phyloP scores from a whole-genome alignment of 2,797 vertebrate genomes.

The Xyrichtys novacula region DNA sequence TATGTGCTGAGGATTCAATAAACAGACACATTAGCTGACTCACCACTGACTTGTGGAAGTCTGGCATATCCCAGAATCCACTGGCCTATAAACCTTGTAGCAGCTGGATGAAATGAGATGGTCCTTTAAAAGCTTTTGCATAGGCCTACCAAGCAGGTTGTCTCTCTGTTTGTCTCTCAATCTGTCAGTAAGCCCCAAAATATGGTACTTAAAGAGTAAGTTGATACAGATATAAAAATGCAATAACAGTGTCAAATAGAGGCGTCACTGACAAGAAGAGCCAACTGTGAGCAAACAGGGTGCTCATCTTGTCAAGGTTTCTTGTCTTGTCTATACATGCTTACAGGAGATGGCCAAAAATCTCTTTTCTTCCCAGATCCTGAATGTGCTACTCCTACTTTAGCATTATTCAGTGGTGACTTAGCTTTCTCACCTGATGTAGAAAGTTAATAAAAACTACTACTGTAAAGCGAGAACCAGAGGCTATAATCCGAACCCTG shows the following conservation, averaged over 20 bases:
- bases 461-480: not conserved
- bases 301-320: too few species aligned
- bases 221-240: not conserved
- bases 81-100: constrained; percentile 67
- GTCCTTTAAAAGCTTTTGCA: constrained; percentile 69
- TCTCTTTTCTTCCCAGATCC: not conserved
- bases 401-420: too few species aligned
- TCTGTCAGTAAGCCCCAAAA: too few species aligned
- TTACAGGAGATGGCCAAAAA: too few species aligned
- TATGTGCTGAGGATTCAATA: constrained; percentile 62
- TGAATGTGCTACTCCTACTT: too few species aligned
- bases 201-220: constrained; percentile 2
- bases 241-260: constrained; percentile 1
- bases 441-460: not conserved
- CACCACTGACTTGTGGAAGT: constrained; percentile 63
- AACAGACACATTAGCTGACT: constrained; percentile 67
- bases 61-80: constrained; percentile 59
- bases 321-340: too few species aligned
- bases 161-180: constrained; percentile 27
- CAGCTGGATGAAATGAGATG: constrained; percentile 72
- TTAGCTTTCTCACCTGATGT: too few species aligned
- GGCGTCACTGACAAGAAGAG: constrained; percentile 4
- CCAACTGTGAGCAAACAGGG: not conserved
- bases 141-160: constrained; percentile 44
- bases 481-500: not conserved